phyloP scores from a whole-genome alignment of 2,113 vertebrate species.

The Ammodytes dubius region DNA sequence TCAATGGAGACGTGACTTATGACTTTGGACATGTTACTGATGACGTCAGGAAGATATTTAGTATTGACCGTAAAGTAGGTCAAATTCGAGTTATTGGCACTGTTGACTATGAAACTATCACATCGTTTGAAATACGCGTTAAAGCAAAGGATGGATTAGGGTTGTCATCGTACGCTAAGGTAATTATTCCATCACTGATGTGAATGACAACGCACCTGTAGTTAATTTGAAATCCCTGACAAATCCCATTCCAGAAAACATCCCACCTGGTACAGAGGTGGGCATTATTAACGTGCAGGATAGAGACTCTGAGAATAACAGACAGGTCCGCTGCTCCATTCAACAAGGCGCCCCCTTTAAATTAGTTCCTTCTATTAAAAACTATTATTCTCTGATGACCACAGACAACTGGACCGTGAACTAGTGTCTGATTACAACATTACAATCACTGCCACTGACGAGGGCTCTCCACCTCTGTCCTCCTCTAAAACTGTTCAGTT shows the following conservation, averaged over 20 bases:
- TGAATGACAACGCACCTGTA: constrained; percentile 86
- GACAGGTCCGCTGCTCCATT: too few species aligned
- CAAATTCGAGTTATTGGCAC: constrained; percentile 72
- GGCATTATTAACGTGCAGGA: constrained; percentile 68
- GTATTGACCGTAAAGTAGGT: constrained; percentile 76
- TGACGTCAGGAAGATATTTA: constrained; percentile 73
- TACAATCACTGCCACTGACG: constrained; percentile 62
- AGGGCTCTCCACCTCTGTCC: too few species aligned
- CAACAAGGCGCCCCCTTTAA: constrained; percentile 66
- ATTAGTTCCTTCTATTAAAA: constrained; percentile 53
- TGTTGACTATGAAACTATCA: constrained; percentile 81
- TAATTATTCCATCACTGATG: constrained; percentile 77
- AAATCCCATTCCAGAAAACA: constrained; percentile 76
- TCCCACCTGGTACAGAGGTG: constrained; percentile 77
- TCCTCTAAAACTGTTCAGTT: too few species aligned
- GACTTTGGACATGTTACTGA: constrained; percentile 80
- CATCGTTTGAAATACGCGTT: constrained; percentile 81
- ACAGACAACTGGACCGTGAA: constrained; percentile 73
- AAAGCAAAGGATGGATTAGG: constrained; percentile 82
- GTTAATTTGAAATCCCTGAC: constrained; percentile 80
- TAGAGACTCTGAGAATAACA: too few species aligned
- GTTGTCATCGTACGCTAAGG: constrained; percentile 72
- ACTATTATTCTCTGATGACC: constrained; percentile 38
- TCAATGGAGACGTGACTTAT: constrained; percentile 82
- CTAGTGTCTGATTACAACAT: constrained; percentile 72